These are phyloP conservation scores for Crocidura indochinensis DNA, from an alignment of 2,797 vertebrate species.

Conservation along the genomic window DNA sequence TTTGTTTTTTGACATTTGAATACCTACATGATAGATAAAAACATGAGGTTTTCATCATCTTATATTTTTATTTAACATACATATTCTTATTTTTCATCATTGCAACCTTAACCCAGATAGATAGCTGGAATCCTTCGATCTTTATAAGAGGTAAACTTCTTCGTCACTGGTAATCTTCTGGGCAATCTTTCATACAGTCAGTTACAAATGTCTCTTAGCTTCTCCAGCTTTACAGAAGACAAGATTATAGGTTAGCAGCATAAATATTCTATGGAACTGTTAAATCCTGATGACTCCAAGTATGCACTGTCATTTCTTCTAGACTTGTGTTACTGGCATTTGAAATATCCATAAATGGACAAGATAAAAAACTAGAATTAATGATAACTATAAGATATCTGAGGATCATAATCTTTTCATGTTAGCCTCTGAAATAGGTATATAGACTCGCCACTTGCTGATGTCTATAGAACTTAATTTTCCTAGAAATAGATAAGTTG, in stretches of 20 bases:
- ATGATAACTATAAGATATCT: neutral
- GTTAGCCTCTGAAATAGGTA: neutral
- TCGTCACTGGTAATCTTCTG: neutral
- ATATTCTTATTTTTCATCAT: constrained; percentile 58
- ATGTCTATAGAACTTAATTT: constrained; percentile 61
- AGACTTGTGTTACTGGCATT: neutral
- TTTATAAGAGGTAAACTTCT: constrained; percentile 25
- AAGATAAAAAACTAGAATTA: constrained; percentile 53
- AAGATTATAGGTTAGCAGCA: neutral
- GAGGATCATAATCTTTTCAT: constrained; percentile 12
- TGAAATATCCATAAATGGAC: neutral
- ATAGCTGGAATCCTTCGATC: neutral
- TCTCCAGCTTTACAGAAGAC: constrained; percentile 29
- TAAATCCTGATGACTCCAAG: neutral
- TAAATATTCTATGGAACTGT: neutral
- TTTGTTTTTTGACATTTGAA: constrained; percentile 60
- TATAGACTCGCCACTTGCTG: constrained; percentile 27
- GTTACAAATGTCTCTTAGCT: neutral
- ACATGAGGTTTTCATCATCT: neutral
- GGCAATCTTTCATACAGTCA: neutral
- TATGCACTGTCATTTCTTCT: neutral
- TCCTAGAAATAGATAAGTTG: constrained; percentile 3
- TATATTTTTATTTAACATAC: constrained; percentile 11
- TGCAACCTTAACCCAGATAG: constrained; percentile 41
- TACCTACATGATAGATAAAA: constrained; percentile 38